phyloP scores from a whole-genome alignment of 2,113 vertebrate genomes.

The human (Homo sapiens) region GRCh38 chr6:166728501-166729000 shows the following conservation, averaged over 20 bases:
- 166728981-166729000: not conserved
- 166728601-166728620: not conserved
- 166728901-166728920: not conserved
- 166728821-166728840: not conserved
- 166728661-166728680: not conserved
- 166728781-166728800: not conserved
- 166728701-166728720: not conserved
- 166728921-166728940: not conserved
- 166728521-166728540: not conserved
- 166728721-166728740: not conserved
- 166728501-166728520: not conserved
- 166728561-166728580: not conserved
- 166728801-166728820: not conserved
- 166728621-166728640: not conserved
- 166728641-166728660: not conserved
- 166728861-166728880: not conserved
- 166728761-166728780: not conserved
- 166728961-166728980: not conserved
- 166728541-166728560: not conserved
- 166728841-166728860: not conserved
- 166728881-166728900: not conserved
- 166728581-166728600: not conserved
- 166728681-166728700: not conserved
- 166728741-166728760: not conserved
- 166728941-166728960: not conserved